phyloP scores from a whole-genome alignment of 2,888 invertebrate genomes.

The Pimpla rufipes region DNA sequence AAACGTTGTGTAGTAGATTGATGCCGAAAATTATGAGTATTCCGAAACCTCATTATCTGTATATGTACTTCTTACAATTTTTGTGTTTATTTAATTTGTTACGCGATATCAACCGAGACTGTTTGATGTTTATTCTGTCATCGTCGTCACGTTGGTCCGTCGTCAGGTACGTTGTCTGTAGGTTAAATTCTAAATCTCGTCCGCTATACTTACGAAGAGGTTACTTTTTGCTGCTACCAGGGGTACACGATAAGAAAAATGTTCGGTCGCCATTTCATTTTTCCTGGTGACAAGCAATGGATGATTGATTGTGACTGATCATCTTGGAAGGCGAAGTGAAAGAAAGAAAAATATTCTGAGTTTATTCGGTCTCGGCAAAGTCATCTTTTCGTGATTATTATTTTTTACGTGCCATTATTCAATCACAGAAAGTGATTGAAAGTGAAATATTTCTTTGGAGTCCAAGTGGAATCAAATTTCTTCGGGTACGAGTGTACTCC shows the following conservation, averaged over 20 bases:
- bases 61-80: no score
- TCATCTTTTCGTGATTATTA: background rate
- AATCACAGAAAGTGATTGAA: constrained; percentile 2
- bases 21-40: no score
- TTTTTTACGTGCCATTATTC: background rate
- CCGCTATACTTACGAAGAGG: background rate
- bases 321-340: background rate
- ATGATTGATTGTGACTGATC: constrained; percentile 31
- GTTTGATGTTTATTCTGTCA: no score
- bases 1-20: no score
- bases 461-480: background rate
- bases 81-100: no score
- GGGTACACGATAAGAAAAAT: background rate
- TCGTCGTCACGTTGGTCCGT: no score
- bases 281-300: constrained; percentile 19
- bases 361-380: background rate
- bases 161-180: no score
- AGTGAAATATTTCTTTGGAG: background rate
- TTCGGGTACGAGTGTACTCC: background rate
- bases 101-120: no score
- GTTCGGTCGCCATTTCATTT: background rate
- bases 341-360: background rate
- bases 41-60: no score
- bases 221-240: background rate
- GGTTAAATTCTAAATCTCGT: no score